A percentile compares a stretch with the other conserved stretches of the same genome.
These are phyloP conservation scores for Trichacis sp. DNA, from an alignment of 2,888 invertebrate species.

Conservation along the genomic window DNA sequence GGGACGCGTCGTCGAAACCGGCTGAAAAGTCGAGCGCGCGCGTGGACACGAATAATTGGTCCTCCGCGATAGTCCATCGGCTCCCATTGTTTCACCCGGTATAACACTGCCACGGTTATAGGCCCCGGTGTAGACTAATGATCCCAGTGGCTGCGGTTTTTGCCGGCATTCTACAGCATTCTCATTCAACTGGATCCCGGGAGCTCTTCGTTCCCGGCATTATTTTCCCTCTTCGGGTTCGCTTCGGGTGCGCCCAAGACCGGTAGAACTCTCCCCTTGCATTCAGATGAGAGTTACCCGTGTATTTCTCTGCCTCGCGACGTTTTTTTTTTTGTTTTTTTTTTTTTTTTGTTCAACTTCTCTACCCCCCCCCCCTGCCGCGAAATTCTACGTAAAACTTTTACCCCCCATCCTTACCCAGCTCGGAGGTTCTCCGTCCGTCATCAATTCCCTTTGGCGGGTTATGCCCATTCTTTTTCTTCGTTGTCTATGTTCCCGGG, in stretches of 20 bases:
- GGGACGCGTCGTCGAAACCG: background rate
- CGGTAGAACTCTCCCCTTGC: slow-evolving; percentile 14
- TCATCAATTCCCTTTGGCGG: background rate
- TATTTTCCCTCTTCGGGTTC: slow-evolving; percentile 32
- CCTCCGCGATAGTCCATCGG: slow-evolving; percentile 15
- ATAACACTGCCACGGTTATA: slow-evolving; percentile 58
- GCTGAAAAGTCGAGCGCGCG: slow-evolving; percentile 1
- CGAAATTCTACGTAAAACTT: background rate
- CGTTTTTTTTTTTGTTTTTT: background rate
- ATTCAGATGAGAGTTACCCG: slow-evolving; percentile 27
- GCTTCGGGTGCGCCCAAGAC: too few relatives aligned
- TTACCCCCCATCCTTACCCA: background rate
- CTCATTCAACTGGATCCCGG: slow-evolving; percentile 62
- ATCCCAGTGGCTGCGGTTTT: slow-evolving; percentile 67
- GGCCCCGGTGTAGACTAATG: slow-evolving; percentile 67
- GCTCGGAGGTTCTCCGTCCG: too few relatives aligned
- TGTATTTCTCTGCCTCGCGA: slow-evolving; percentile 14
- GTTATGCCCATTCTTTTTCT: too few relatives aligned
- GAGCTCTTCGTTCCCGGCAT: slow-evolving; percentile 36
- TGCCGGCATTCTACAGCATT: slow-evolving; percentile 69
- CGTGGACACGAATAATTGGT: slow-evolving; percentile 11
- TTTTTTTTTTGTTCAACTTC: too few relatives aligned
- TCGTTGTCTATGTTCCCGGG: too few relatives aligned
- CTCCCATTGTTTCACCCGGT: slow-evolving; percentile 56
- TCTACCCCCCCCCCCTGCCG: too few relatives aligned